A percentile compares a stretch with the other conserved stretches of the same genome.
Evolutionary conservation across 2,113 vertebrate genomes (phyloP).

Genomic region (Macrotis lagotis): DNA sequence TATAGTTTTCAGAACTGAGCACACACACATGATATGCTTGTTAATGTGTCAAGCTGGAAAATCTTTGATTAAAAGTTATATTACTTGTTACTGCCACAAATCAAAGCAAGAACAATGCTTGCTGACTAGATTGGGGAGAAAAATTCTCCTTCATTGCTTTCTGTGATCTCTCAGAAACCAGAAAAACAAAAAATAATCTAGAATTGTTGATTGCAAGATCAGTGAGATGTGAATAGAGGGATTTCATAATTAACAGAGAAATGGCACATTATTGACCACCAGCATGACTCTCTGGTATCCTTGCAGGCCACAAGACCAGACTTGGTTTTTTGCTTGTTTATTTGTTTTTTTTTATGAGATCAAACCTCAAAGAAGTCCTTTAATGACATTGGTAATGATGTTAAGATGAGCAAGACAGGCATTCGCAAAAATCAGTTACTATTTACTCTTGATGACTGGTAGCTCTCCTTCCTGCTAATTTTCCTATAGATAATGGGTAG

Average conservation of each 20-base stretch:
- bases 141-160: slow-evolving; percentile 73
- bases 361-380: slow-evolving; percentile 69
- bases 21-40: slow-evolving; percentile 35
- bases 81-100: slow-evolving; percentile 78
- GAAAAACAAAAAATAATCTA: slow-evolving; percentile 53
- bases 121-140: slow-evolving; percentile 75
- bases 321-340: not conserved
- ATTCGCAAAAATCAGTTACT: slow-evolving; percentile 33
- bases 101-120: slow-evolving; percentile 76
- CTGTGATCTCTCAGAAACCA: slow-evolving; percentile 68
- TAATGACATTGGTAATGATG: slow-evolving; percentile 70
- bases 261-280: slow-evolving; percentile 59
- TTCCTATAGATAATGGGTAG: slow-evolving; percentile 65
- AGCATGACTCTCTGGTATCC: slow-evolving; percentile 55
- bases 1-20: not conserved
- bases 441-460: slow-evolving; percentile 58
- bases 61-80: slow-evolving; percentile 81
- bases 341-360: slow-evolving; percentile 71
- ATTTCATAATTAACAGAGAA: slow-evolving; percentile 73
- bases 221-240: slow-evolving; percentile 60
- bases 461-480: slow-evolving; percentile 70
- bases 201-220: slow-evolving; percentile 73
- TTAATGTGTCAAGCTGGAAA: slow-evolving; percentile 70
- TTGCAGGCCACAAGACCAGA: not conserved
- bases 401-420: slow-evolving; percentile 66